A percentile compares a stretch with the other conserved stretches of the same genome.
Evolutionary conservation across 30 jellyfish, hydroid and myxozoan species (phyloP).

Genomic region (Haliclystus octoradiatus): DNA sequence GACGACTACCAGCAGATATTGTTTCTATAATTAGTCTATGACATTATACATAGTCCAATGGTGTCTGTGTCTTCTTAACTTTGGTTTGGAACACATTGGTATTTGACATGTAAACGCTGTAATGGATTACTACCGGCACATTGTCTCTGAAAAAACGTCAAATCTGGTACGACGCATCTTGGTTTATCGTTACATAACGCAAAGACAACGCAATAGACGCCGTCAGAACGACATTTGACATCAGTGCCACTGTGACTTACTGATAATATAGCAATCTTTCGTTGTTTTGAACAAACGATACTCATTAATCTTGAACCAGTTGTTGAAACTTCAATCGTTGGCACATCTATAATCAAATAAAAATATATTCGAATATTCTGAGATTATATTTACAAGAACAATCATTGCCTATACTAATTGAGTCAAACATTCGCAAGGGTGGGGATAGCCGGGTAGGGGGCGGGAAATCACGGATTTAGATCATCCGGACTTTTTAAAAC

Average conservation of each 20-base stretch:
- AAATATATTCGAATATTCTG: too few relatives aligned
- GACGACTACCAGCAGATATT: too few relatives aligned
- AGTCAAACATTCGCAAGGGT: too few relatives aligned
- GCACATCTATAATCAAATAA: constrained; percentile 13
- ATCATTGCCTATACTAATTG: too few relatives aligned
- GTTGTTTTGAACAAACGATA: constrained; percentile 39
- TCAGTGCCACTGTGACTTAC: constrained; percentile 55
- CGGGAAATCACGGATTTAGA: too few relatives aligned
- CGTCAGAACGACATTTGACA: constrained; percentile 22
- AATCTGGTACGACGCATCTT: constrained; percentile 57
- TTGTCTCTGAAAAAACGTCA: constrained; percentile 41
- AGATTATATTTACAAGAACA: too few relatives aligned
- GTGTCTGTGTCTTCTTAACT: too few relatives aligned
- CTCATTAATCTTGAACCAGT: constrained; percentile 24
- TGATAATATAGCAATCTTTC: constrained; percentile 36
- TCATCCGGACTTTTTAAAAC: too few relatives aligned
- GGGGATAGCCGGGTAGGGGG: too few relatives aligned
- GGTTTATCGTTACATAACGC: constrained; percentile 65
- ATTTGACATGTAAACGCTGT: constrained; percentile 13
- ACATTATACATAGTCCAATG: too few relatives aligned
- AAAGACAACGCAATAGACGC: constrained; percentile 39
- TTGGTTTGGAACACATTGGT: neutral
- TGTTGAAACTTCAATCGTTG: constrained; percentile 14
- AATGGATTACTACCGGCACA: constrained; percentile 57
- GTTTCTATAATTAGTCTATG: too few relatives aligned